Conservation (phyloP, 2,888 invertebrate species). For the Mylabris sibirica region DNA sequence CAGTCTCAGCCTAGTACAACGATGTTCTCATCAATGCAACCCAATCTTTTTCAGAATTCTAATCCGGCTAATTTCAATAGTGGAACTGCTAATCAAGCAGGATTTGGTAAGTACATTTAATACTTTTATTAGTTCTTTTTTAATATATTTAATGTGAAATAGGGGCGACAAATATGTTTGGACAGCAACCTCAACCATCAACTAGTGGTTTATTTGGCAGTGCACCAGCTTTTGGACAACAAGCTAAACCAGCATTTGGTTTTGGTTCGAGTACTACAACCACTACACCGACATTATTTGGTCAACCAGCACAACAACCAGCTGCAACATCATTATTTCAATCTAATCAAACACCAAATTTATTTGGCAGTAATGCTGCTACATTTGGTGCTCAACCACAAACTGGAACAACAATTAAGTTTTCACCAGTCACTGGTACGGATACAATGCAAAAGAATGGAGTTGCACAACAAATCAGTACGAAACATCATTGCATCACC, state of each 20-base stretch:
- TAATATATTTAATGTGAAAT: not conserved
- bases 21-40: constrained; percentile 67
- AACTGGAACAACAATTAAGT: constrained; percentile 83
- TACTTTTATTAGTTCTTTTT: not conserved
- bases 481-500: constrained; percentile 95
- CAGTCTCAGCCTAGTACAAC: constrained; percentile 60
- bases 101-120: constrained; percentile 48
- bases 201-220: constrained; percentile 71
- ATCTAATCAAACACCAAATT: constrained; percentile 50
- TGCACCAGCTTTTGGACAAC: constrained; percentile 65
- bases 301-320: constrained; percentile 61
- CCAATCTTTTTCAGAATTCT: constrained; percentile 71
- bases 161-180: constrained; percentile 54
- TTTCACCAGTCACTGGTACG: constrained; percentile 83
- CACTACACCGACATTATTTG: constrained; percentile 62
- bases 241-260: constrained; percentile 66
- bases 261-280: constrained; percentile 61
- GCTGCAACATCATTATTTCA: constrained; percentile 55
- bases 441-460: constrained; percentile 94
- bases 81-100: constrained; percentile 64
- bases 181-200: constrained; percentile 61
- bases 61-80: constrained; percentile 73
- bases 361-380: constrained; percentile 63
- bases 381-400: constrained; percentile 50
- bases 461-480: constrained; percentile 83